Evolutionary conservation across 1,140 invertebrate species (phyloP), one percentile per base, ranked within the genome.

Genomic region (Danaus plexippus): DNA sequence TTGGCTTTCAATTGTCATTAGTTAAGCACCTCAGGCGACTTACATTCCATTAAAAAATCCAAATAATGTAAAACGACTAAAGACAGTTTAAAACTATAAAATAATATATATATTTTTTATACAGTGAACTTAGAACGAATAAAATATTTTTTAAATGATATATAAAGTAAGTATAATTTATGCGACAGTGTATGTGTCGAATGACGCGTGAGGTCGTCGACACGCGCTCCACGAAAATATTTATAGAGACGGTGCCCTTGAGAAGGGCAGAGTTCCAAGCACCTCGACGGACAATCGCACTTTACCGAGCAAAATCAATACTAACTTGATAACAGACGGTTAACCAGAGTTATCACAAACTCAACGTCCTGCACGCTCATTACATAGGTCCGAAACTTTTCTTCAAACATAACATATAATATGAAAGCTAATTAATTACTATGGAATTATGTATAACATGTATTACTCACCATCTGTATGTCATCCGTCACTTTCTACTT

Each of bases 211-310:
- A 60, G 69, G 64, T 71, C 69, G 64, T 47, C 64, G 66, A 52
- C 63, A 59, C 57, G 18, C 18, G 46, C 51, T 59, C 57, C 56
- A 62, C 63, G 54, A 66, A 62, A 60, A 67, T 68, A 67, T 68
- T 67, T 68, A 71, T 68, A 71, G 64, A 66, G 64, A 66, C 50
- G 40, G 45, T 65, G 71, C 69, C 71, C 71, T 73, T 73, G 71
- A 68, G 59, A 67, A 73, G 71, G 68, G 66, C 71, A 67, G 68
- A 66, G 61, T 53, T 52, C 64, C 52, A 50, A 41, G 40, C 53
- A 50, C 32, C 40, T 54, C 52, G 58, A 22, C 49, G 46, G 61
- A 18, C 22, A 32, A 6, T 32, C 5, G 4, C 5, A 32, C 22
- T 32, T 32, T 32, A 32, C 22, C 22, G 22, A 32, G 22, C 22